Conservation (phyloP, 2,797 vertebrate species). For the Catharus ustulatus region DNA sequence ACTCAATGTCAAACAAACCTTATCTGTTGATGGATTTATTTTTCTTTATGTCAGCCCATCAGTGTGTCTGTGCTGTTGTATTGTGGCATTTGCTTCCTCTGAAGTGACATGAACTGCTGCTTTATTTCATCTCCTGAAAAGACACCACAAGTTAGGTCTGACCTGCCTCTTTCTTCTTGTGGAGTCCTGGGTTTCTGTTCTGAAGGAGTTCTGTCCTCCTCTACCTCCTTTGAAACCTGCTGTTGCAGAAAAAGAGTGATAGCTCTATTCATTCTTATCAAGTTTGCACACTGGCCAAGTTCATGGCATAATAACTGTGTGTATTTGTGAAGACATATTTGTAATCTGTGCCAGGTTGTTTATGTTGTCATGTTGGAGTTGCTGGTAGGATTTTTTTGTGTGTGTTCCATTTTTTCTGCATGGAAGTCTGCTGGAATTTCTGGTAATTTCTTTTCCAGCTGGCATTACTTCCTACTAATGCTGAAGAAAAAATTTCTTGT, state of each 20-base stretch:
- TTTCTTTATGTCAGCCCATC: background rate
- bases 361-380: background rate
- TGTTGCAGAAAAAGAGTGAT: background rate
- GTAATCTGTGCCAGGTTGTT: background rate
- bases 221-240: background rate
- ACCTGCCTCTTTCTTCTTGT: background rate
- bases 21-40: background rate
- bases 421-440: background rate
- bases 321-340: background rate
- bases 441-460: background rate
- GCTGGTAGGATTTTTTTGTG: background rate
- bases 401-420: background rate
- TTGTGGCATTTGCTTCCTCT: slow-evolving; percentile 2
- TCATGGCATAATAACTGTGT: background rate
- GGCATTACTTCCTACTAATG: background rate
- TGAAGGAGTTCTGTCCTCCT: background rate
- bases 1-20: slow-evolving; percentile 28
- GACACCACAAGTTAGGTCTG: background rate
- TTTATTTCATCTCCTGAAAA: background rate
- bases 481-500: background rate
- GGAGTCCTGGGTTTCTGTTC: background rate
- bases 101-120: background rate
- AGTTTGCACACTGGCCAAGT: background rate
- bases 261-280: background rate
- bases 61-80: background rate